These are phyloP conservation scores for Eutolmus rufibarbis DNA, from an alignment of 2,888 invertebrate species.

Conservation along the genomic window DNA sequence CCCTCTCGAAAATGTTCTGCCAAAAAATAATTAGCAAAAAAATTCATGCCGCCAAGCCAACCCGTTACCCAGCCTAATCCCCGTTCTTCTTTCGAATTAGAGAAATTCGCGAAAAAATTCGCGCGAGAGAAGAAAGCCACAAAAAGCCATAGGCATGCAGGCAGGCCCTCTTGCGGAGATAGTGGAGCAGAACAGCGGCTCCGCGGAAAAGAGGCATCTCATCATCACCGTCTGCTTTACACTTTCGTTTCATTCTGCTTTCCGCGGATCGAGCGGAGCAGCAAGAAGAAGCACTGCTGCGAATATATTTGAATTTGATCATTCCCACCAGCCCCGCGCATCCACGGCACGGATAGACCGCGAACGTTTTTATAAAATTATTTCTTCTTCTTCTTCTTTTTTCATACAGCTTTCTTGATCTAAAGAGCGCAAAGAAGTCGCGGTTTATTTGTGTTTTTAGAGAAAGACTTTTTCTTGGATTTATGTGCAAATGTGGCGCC, in stretches of 20 bases:
- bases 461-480: neutral
- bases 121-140: slow-evolving; percentile 20
- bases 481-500: neutral
- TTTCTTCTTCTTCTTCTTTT: neutral
- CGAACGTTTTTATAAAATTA: neutral
- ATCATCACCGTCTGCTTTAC: neutral
- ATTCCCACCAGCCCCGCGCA: neutral
- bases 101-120: slow-evolving; percentile 4
- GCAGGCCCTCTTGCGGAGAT: neutral
- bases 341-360: neutral
- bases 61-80: neutral
- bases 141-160: neutral
- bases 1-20: neutral
- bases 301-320: slow-evolving; percentile 17
- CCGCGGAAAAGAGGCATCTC: slow-evolving; percentile 8
- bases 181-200: slow-evolving; percentile 16
- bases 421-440: neutral
- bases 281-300: neutral
- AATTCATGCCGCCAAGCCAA: neutral
- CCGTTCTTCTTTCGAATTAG: slow-evolving; percentile 2
- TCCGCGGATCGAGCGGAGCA: neutral
- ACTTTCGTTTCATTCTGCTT: slow-evolving; percentile 20
- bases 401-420: neutral
- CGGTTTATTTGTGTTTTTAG: neutral
- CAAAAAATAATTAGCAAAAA: neutral